Evolutionary conservation across 1,140 invertebrate species (phyloP).

Genomic region (Ephestia elutella): DNA sequence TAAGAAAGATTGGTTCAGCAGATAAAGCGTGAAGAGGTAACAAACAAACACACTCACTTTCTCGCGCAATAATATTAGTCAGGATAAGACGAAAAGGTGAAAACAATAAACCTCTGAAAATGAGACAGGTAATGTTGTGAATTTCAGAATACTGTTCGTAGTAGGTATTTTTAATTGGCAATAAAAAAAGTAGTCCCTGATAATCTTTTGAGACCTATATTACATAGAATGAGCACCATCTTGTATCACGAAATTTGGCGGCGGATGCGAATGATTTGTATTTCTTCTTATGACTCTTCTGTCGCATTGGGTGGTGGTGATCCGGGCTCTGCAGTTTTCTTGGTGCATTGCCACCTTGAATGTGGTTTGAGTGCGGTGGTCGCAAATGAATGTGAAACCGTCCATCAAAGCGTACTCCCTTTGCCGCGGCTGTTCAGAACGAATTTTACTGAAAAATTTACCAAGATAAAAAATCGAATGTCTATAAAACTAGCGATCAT

Average conservation of each 20-base stretch:
- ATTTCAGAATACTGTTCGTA: no score
- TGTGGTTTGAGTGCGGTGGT: conserved; percentile 2
- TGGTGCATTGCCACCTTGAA: conserved; percentile 24
- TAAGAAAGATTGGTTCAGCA: no score
- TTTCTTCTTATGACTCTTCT: neutral
- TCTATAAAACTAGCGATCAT: no score
- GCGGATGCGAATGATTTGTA: conserved; percentile 9
- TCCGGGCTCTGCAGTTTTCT: conserved; percentile 21
- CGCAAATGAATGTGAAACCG: conserved; percentile 24
- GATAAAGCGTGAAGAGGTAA: no score
- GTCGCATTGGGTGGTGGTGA: conserved; percentile 15
- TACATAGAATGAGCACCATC: conserved; percentile 22
- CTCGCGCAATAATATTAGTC: no score
- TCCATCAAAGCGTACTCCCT: conserved; percentile 22
- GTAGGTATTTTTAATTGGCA: no score
- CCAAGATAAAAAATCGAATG: no score
- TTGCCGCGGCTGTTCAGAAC: conserved; percentile 19
- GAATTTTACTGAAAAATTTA: conserved; percentile 26
- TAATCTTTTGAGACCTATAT: conserved; percentile 2
- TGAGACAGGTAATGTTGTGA: no score
- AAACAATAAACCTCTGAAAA: no score
- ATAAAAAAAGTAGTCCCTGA: neutral
- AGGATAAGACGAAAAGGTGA: no score
- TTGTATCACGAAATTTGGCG: conserved; percentile 15
- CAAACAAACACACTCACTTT: no score